These are phyloP conservation scores for Agonopterix arenella DNA, from an alignment of 2,888 invertebrate species.

Conservation along the genomic window DNA sequence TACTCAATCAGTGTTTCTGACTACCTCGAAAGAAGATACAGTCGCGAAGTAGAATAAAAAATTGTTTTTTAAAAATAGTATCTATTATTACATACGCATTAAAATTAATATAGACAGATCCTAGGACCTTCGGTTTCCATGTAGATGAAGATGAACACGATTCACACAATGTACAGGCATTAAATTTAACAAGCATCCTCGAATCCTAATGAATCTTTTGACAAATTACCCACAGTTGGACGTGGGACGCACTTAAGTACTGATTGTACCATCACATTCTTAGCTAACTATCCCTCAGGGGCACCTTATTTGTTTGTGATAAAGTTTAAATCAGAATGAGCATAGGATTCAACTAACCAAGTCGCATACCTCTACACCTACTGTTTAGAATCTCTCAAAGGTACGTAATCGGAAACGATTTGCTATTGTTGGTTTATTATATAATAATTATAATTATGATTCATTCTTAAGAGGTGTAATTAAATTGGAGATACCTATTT, in stretches of 20 bases:
- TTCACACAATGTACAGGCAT: slow-evolving; percentile 1
- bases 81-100: too few species aligned
- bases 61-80: too few species aligned
- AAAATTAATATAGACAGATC: too few species aligned
- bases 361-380: slow-evolving; percentile 2
- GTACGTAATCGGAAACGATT: slow-evolving; percentile 5
- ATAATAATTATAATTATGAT: slow-evolving; percentile 1
- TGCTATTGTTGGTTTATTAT: slow-evolving; percentile 5
- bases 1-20: too few species aligned
- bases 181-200: slow-evolving; percentile 3
- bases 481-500: neutral
- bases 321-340: neutral
- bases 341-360: slow-evolving; percentile 4
- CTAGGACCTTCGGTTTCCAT: neutral
- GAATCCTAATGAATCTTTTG: slow-evolving; percentile 6
- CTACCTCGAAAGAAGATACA: too few species aligned
- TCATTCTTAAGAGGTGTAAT: slow-evolving; percentile 1
- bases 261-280: slow-evolving; percentile 1
- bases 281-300: too few species aligned
- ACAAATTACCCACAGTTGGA: slow-evolving; percentile 3
- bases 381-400: slow-evolving; percentile 1
- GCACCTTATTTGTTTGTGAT: neutral
- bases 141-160: neutral
- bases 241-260: slow-evolving; percentile 6
- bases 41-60: too few species aligned